phyloP scores from a whole-genome alignment of 2,113 vertebrate genomes.

The Puffinus mauretanicus region DNA sequence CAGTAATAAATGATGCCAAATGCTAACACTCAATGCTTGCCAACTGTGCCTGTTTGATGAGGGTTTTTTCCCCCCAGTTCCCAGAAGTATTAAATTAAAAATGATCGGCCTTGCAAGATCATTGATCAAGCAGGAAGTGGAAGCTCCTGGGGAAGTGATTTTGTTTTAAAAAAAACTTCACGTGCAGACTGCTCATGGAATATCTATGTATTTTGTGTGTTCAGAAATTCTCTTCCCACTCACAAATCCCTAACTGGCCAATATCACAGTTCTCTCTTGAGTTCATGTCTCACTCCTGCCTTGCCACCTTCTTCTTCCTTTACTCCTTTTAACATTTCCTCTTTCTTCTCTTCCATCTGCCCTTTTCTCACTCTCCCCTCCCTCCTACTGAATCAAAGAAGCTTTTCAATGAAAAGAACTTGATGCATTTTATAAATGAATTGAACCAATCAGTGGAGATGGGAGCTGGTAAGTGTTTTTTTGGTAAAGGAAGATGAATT shows the following conservation, averaged over 20 bases:
- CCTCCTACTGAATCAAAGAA: neutral
- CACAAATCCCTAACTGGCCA: neutral
- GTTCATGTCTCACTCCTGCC: fast-evolving
- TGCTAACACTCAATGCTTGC: constrained; percentile 67
- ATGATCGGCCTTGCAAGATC: constrained; percentile 59
- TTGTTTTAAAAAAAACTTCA: constrained; percentile 28
- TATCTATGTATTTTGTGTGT: neutral
- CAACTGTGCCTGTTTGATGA: constrained; percentile 70
- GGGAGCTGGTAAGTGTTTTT: neutral
- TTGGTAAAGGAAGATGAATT: neutral
- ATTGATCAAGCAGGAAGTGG: constrained; percentile 63
- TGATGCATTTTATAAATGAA: neutral
- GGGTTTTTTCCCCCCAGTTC: constrained; percentile 31
- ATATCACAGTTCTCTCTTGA: neutral
- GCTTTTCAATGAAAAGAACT: neutral
- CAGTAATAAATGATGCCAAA: constrained; percentile 73
- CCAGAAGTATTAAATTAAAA: constrained; percentile 78
- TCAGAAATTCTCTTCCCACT: neutral
- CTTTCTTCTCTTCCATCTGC: neutral
- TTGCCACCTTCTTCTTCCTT: neutral
- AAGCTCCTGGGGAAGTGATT: constrained; percentile 13
- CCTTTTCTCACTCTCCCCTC: neutral
- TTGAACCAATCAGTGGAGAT: neutral
- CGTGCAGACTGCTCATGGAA: neutral
- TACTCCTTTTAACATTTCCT: neutral